These are phyloP conservation scores for Aphodius granarius DNA, from an alignment of 2,888 invertebrate species.

Conservation along the genomic window DNA sequence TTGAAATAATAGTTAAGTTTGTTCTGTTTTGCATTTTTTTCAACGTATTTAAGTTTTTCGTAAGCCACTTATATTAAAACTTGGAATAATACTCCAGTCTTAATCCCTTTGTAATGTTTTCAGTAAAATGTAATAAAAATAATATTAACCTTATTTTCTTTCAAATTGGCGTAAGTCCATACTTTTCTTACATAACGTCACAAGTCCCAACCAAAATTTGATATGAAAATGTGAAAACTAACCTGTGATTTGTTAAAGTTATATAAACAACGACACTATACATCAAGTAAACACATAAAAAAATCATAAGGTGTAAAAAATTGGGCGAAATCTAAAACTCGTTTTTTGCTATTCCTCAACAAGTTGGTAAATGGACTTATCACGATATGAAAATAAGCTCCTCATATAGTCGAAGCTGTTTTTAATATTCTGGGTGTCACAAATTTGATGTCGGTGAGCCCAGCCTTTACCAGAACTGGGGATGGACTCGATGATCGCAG, in stretches of 20 bases:
- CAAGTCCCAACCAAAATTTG: not conserved
- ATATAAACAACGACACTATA: not conserved
- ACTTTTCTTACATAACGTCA: not conserved
- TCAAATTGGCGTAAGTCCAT: not conserved
- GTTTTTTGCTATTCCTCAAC: too few species aligned
- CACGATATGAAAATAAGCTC: too few species aligned
- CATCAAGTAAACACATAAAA: not conserved
- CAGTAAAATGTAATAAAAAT: not conserved
- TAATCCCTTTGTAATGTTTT: not conserved
- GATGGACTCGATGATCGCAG: constrained; percentile 96
- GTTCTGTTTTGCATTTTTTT: not conserved
- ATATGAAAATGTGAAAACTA: not conserved
- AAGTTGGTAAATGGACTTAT: not conserved
- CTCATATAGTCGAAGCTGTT: constrained; percentile 73
- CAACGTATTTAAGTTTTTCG: not conserved
- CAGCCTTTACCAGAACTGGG: constrained; percentile 86
- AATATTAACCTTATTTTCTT: not conserved
- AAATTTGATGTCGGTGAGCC: constrained; percentile 69
- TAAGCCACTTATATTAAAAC: not conserved
- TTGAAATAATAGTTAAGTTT: not conserved
- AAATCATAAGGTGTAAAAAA: not conserved
- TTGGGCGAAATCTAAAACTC: too few species aligned
- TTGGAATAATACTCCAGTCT: not conserved
- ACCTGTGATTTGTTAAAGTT: not conserved
- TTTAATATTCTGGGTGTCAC: constrained; percentile 64